Percentiles rank a stretch among this genome's conserved stretches.
These are phyloP conservation scores for Zosterops hypoxanthus DNA, from an alignment of 2,113 vertebrate genomes.

Conservation along the genomic window DNA sequence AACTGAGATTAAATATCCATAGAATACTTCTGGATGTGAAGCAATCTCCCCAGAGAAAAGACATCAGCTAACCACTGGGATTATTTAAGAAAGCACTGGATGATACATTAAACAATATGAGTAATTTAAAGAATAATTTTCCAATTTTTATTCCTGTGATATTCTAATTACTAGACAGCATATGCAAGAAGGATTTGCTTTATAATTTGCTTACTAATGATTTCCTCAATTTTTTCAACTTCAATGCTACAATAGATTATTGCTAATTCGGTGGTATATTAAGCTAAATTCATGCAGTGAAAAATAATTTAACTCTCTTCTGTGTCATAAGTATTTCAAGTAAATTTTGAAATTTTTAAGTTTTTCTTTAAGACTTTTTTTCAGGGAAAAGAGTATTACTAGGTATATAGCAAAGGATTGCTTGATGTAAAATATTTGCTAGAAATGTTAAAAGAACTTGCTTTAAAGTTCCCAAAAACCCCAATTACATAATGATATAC, in stretches of 20 bases:
- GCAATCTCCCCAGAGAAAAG: background rate
- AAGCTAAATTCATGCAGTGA: background rate
- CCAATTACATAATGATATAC: background rate
- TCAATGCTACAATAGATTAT: background rate
- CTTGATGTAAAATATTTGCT: background rate
- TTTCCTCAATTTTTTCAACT: background rate
- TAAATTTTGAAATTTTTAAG: background rate
- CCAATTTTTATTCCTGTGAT: background rate
- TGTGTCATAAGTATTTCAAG: background rate
- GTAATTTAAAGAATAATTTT: background rate
- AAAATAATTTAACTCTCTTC: background rate
- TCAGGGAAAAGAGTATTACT: fast-evolving
- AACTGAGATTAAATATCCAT: background rate
- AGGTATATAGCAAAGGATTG: background rate
- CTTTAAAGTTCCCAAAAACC: fast-evolving
- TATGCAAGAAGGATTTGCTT: background rate
- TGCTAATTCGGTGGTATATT: background rate
- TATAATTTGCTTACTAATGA: background rate
- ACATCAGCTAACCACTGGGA: background rate
- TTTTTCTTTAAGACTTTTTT: background rate
- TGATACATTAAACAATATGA: background rate
- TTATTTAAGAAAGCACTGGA: background rate
- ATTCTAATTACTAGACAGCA: background rate
- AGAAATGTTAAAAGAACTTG: background rate
- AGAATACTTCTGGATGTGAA: background rate